These are phyloP conservation scores for Malachius bipustulatus DNA, from an alignment of 2,888 invertebrate genomes.

Conservation along the genomic window DNA sequence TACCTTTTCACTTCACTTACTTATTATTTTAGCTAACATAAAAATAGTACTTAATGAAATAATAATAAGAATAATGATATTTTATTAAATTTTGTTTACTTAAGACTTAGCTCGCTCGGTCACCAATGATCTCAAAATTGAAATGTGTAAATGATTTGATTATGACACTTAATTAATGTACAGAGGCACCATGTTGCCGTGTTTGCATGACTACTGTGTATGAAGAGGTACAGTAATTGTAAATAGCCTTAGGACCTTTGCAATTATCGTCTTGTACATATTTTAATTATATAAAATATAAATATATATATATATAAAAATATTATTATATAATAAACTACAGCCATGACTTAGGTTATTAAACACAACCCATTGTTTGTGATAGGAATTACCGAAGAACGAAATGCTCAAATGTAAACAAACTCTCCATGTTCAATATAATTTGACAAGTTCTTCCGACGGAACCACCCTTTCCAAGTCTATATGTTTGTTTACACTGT, in stretches of 20 bases:
- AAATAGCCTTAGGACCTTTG: slow-evolving; percentile 30
- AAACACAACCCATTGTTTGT: slow-evolving; percentile 24
- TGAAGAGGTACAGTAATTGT: slow-evolving; percentile 24
- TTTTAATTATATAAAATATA: no score
- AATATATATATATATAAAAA: no score
- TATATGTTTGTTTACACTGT: no score
- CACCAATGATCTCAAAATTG: slow-evolving; percentile 35
- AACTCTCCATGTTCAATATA: no score
- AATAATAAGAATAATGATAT: no score
- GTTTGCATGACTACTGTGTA: neutral
- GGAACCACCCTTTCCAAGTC: no score
- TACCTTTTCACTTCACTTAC: slow-evolving; percentile 6
- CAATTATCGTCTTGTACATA: no score
- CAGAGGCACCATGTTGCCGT: slow-evolving; percentile 7
- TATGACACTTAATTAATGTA: no score
- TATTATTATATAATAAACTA: no score
- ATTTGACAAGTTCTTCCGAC: no score
- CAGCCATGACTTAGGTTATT: slow-evolving; percentile 31
- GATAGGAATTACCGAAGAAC: slow-evolving; percentile 23
- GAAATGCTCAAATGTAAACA: slow-evolving; percentile 9
- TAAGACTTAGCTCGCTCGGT: slow-evolving; percentile 22
- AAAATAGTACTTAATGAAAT: no score
- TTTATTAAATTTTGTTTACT: slow-evolving; percentile 11
- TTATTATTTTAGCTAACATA: no score
- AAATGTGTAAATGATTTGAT: slow-evolving; percentile 26